phyloP scores from a whole-genome alignment of 2,888 invertebrate genomes.

The Andrena bicolor region DNA sequence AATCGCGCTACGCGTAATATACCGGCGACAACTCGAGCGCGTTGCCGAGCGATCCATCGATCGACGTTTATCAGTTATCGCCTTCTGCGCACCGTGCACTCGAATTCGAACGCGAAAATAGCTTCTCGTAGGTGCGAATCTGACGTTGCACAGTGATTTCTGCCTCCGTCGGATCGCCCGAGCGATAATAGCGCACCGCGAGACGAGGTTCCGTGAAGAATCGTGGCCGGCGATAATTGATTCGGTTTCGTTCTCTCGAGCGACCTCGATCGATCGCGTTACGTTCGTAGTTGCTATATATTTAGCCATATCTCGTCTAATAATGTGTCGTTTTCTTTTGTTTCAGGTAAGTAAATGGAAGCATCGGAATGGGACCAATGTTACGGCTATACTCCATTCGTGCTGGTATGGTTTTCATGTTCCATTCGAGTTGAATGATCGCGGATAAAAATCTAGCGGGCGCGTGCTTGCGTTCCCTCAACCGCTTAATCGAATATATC shows the following conservation, averaged over 20 bases:
- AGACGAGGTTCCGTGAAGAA: not conserved
- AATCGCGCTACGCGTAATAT: slow-evolving; percentile 2
- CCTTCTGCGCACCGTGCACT: too few species aligned
- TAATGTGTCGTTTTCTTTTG: slow-evolving; percentile 13
- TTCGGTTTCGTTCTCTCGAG: not conserved
- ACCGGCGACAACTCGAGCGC: not conserved
- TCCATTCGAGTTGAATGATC: slow-evolving; percentile 16
- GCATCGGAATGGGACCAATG: not conserved
- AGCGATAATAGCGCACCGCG: not conserved
- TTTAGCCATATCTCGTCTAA: not conserved
- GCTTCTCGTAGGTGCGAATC: too few species aligned
- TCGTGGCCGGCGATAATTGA: slow-evolving; percentile 1
- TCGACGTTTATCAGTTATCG: not conserved
- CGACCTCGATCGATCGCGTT: not conserved
- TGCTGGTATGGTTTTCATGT: not conserved
- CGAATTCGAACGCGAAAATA: too few species aligned
- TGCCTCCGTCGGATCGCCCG: not conserved
- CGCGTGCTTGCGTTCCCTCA: slow-evolving; percentile 3
- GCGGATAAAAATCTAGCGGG: not conserved
- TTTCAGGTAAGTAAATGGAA: slow-evolving; percentile 26
- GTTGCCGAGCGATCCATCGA: not conserved
- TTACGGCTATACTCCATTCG: not conserved
- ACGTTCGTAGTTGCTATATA: not conserved
- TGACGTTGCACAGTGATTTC: not conserved
- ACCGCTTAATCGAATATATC: slow-evolving; percentile 47